Evolutionary conservation across 2,113 vertebrate genomes (phyloP).

Genomic region (Gopherus flavomarginatus): DNA sequence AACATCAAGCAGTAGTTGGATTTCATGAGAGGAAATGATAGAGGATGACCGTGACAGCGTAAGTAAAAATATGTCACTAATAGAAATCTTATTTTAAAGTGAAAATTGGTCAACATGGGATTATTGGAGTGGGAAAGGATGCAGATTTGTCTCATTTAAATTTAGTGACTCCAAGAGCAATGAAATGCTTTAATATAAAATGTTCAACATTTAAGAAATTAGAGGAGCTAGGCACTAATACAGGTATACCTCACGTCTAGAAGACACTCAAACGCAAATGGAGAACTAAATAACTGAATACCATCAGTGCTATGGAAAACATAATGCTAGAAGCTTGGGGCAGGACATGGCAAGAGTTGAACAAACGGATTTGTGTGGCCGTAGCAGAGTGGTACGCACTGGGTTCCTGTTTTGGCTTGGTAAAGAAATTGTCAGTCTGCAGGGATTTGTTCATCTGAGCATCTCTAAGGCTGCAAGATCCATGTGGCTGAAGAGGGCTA

Average conservation of each 20-base stretch:
- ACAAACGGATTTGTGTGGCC: neutral
- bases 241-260: accelerated
- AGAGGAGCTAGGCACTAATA: neutral
- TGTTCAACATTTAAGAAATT: neutral
- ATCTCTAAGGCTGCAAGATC: neutral
- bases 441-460: neutral
- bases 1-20: neutral
- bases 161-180: neutral
- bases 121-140: neutral
- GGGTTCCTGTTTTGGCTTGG: neutral
- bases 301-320: neutral
- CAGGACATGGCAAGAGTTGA: neutral
- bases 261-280: neutral
- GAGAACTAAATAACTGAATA: neutral
- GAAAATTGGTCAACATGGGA: neutral
- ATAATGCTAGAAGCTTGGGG: neutral
- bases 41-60: neutral
- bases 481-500: neutral
- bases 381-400: neutral
- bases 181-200: neutral
- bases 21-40: neutral
- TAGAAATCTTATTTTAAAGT: neutral
- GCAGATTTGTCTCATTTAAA: neutral
- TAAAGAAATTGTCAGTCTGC: neutral
- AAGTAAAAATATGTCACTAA: neutral